Base-by-base conservation (phyloP, 1,140 invertebrate genomes). In the Armadillidium nasatum region DNA sequence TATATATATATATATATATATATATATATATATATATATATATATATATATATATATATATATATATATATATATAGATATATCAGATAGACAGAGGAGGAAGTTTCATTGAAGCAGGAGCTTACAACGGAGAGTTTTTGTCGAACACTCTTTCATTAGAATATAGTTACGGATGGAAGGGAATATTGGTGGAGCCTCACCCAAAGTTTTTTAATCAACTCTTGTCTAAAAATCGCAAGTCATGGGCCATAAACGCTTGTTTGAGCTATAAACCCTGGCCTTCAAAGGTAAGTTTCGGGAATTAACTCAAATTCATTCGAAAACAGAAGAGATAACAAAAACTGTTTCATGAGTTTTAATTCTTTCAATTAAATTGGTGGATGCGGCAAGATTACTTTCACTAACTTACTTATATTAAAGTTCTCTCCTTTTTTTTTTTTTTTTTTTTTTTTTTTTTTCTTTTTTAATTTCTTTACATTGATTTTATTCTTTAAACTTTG, bases 31-130 rank as follows among this genome's bases (percentile, higher is more conserved):
- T 33, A 33, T 33, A 33, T 60, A 60, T 60, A 60, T 60, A 60
- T 60, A 60, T 60, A 60, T 60, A 60, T 60, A 60, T 60, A 60
- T 60, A 60, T 60, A 60, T 4, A 60, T 4, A 60, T 60, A 60
- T 60, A 60, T 60, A 60, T 60, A 60, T 60, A 60, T 60, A 60
- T 60, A 60, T 13, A 60, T 13, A 60, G 46, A n/a, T n/a, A n/a
- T n/a, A 60, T 13, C 19, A 60, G 50, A 60, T 60, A 15, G 50
- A 60, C 1, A 60, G 7, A 15, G 50, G 50, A 13, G 69, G 69
- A 21, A 71, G 11, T 22, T 71, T 71, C 22, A 13, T 71, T 21
- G 69, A 71, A 71, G 69, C 43, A 15, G 69, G 69, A 71, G 69
- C 69, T 15, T 71, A 71, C 22, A 44, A 71, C 43, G 69, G 69